Conservation (phyloP, 2,113 vertebrate species). For the Corythornis madagascariensis region DNA sequence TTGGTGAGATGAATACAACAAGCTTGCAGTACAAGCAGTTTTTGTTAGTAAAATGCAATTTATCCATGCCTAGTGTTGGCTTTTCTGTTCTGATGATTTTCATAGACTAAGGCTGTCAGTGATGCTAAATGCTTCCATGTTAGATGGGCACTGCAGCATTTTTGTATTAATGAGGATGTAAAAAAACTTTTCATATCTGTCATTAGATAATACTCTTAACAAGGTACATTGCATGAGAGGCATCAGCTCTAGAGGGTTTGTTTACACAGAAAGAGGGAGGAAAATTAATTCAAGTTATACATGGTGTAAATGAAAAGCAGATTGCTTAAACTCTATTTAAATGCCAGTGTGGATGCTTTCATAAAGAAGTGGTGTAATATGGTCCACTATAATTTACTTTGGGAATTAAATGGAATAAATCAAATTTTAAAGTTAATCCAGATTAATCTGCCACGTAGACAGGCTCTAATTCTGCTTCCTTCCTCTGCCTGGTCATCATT, state of each 20-base stretch:
- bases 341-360: not conserved
- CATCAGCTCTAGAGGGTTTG: not conserved
- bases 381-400: not conserved
- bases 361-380: not conserved
- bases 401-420: not conserved
- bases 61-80: not conserved
- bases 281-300: slow-evolving; percentile 23
- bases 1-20: not conserved
- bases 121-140: not conserved
- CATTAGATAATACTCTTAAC: not conserved
- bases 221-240: not conserved
- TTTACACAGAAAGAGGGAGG: not conserved
- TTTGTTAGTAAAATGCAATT: not conserved
- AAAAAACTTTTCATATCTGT: not conserved
- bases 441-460: not conserved
- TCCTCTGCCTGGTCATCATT: not conserved
- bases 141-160: not conserved
- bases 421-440: not conserved
- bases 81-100: not conserved
- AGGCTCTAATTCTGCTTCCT: not conserved
- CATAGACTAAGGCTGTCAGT: not conserved
- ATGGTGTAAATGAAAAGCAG: slow-evolving; percentile 9
- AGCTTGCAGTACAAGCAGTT: not conserved
- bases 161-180: not conserved
- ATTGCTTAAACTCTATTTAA: slow-evolving; percentile 13